Base-by-base conservation (phyloP, 2,113 vertebrate species). In the Dolichotis patagonum region DNA sequence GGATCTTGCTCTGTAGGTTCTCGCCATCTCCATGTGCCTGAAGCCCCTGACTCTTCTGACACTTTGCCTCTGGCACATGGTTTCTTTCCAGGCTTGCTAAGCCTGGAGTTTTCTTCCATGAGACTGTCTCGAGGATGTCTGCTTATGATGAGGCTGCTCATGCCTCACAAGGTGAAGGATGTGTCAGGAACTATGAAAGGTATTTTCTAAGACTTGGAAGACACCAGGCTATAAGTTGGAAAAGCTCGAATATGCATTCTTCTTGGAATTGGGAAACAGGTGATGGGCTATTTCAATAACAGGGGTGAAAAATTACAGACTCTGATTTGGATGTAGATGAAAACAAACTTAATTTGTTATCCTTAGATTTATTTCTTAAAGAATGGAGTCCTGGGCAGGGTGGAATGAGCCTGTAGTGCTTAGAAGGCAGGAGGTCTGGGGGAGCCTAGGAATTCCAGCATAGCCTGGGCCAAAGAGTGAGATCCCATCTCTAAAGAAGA, bases 161-260 rank as follows among this genome's bases (percentile, higher is more conserved):
- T 73, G 82, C 16, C 35, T 92, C 60, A 82, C 56, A n/a, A 17
- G 1, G 10, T n/a, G 14, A 20, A 71, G 4, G 11, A 77, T 26
- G 77, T 41, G 83, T 85, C 13, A 12, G 52, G 49, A 71, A 24
- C 58, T 69, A 24, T 67, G 26, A 71, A 77, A 78, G 41, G 28
- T 43, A 46, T 41, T 85, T 89, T 88, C 17, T 78, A 91, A 93
- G 83, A 71, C 65, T 89, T 86, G 78, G 63, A 81, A 82, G 41
- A 77, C 80, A 77, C 41, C 69, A 93, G 41, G 43, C 46, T 3
- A 56, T 90, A 96, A 60, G 24, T 95, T 28, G 60, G 63, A 63
- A 49, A 94, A 49, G 43, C 75, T 92, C 90, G 80, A 96, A 94
- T 86, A 91, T 71, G 75, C 58, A 63, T 95, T 86, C 56, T 62